A percentile compares a stretch with the other conserved stretches of the same genome.
These are phyloP conservation scores for Cecidostiba fungosa DNA, from an alignment of 2,888 invertebrate genomes.

Conservation along the genomic window DNA sequence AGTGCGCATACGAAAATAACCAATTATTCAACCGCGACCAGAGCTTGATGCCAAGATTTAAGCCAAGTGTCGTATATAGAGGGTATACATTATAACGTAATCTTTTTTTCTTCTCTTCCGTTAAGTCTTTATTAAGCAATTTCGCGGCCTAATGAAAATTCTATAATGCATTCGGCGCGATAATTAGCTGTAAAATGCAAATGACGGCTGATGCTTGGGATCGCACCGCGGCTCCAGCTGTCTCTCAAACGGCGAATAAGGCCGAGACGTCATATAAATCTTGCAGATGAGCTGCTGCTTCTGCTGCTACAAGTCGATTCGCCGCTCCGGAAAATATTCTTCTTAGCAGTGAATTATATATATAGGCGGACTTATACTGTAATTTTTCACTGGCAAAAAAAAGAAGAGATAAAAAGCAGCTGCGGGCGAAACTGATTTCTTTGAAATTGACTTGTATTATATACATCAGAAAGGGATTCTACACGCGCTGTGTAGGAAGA, in stretches of 20 bases:
- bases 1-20: not conserved
- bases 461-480: not conserved
- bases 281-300: not conserved
- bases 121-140: not conserved
- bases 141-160: not conserved
- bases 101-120: not conserved
- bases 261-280: not conserved
- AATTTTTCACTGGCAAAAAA: not conserved
- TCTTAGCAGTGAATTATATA: conserved; percentile 1
- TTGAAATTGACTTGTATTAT: conserved; percentile 5
- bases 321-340: not conserved
- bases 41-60: not conserved
- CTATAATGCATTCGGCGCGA: not conserved
- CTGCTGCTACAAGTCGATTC: not conserved
- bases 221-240: not conserved
- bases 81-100: not conserved
- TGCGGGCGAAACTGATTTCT: not conserved
- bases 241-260: not conserved
- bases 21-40: not conserved
- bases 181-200: conserved; percentile 4
- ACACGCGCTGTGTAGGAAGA: not conserved
- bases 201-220: not conserved
- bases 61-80: not conserved
- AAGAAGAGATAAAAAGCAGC: too few species aligned
- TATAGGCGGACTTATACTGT: not conserved